Evolutionary conservation across 2,797 vertebrate species (phyloP).

Genomic region (Hyperoplus immaculatus): DNA sequence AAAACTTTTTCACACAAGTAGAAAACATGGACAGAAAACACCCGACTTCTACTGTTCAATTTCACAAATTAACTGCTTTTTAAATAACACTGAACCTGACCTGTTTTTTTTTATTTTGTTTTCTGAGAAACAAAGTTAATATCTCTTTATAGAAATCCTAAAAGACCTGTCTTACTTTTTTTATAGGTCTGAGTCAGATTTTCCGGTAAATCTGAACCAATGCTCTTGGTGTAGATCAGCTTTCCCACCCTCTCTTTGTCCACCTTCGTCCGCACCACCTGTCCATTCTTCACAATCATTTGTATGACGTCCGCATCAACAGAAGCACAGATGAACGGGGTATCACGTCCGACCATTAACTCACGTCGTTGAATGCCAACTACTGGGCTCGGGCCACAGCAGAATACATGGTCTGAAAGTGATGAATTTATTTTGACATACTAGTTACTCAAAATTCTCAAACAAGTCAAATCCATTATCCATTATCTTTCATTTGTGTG

Average conservation of each 20-base stretch:
- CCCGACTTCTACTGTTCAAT: background rate
- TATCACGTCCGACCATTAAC: constrained; percentile 80
- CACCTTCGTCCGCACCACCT: constrained; percentile 80
- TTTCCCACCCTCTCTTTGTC: constrained; percentile 82
- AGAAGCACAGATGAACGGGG: constrained; percentile 85
- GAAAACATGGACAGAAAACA: background rate
- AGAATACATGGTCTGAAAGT: constrained; percentile 81
- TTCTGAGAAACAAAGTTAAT: background rate
- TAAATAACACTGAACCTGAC: constrained; percentile 20
- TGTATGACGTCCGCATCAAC: constrained; percentile 87
- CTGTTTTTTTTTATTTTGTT: background rate
- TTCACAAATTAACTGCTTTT: too few relatives aligned
- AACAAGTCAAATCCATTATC: background rate
- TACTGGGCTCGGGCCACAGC: constrained; percentile 89
- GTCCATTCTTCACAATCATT: constrained; percentile 77
- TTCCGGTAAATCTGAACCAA: constrained; percentile 80
- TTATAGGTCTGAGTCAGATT: constrained; percentile 87
- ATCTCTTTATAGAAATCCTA: background rate
- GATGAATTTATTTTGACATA: background rate
- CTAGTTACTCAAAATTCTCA: background rate
- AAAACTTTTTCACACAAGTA: background rate
- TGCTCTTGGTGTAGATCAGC: constrained; percentile 89
- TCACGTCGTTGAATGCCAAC: constrained; percentile 81
- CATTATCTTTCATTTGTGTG: background rate
- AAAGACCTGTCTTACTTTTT: constrained; percentile 76